Percentiles rank a stretch among this genome's conserved stretches.
Conservation (phyloP, 2,797 vertebrate genomes). For the Pelodytes ibericus region DNA sequence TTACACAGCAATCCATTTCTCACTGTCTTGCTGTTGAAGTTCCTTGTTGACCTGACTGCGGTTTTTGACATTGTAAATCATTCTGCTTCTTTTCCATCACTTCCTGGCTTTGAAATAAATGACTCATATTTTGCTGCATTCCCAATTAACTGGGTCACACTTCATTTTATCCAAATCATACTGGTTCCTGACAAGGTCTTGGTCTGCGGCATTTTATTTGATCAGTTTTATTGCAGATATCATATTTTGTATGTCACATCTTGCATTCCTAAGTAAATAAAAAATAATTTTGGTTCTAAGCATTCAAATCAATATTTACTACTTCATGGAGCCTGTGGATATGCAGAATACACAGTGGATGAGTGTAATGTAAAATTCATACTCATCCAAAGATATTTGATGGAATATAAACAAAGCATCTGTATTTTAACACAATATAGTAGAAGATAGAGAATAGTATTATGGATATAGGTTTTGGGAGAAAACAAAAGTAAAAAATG, state of each 20-base stretch:
- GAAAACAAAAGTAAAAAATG: too few species aligned
- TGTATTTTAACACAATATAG: too few species aligned
- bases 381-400: too few species aligned
- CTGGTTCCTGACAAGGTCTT: conserved; percentile 29
- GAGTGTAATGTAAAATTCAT: neutral
- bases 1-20: too few species aligned
- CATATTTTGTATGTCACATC: conserved; percentile 16
- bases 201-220: conserved; percentile 19
- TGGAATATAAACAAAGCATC: too few species aligned
- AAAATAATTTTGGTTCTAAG: conserved; percentile 30
- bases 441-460: too few species aligned
- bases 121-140: conserved; percentile 31
- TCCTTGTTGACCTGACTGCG: conserved; percentile 17
- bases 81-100: conserved; percentile 13
- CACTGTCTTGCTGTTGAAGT: neutral
- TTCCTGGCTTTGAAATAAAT: conserved; percentile 36
- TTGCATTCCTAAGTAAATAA: conserved; percentile 15
- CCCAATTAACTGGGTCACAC: conserved; percentile 23
- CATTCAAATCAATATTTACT: conserved; percentile 32
- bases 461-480: too few species aligned
- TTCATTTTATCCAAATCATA: conserved; percentile 28
- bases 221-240: conserved; percentile 27
- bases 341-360: neutral
- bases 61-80: conserved; percentile 32
- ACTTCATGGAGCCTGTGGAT: neutral